Conservation (phyloP, 37 sponge, comb jelly and placozoan species). For the Crambe crambe region DNA sequence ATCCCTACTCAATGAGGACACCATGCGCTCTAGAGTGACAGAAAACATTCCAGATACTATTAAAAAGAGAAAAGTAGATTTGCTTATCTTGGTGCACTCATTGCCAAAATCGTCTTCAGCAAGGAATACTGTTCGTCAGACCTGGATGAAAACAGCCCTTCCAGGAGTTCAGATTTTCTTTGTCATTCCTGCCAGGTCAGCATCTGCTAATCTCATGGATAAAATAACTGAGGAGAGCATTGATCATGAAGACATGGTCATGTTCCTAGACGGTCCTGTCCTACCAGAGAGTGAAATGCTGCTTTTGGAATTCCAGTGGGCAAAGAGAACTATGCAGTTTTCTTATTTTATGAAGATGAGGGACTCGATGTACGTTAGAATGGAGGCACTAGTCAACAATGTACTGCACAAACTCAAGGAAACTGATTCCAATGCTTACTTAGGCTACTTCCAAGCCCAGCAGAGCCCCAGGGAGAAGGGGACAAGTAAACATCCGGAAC, state of each 20-base stretch:
- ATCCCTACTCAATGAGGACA: neutral
- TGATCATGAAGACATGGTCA: constrained; percentile 15
- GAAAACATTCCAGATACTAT: neutral
- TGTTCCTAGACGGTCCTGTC: constrained; percentile 6
- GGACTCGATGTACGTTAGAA: constrained; percentile 18
- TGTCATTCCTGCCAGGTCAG: neutral
- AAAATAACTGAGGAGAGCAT: constrained; percentile 7
- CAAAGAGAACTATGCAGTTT: neutral
- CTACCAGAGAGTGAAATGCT: constrained; percentile 28
- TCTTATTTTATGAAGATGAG: constrained; percentile 21
- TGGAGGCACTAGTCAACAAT: neutral
- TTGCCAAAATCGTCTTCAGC: neutral
- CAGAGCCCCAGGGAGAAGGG: neutral
- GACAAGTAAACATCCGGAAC: constrained; percentile 9
- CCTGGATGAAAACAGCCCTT: constrained; percentile 13
- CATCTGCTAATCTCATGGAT: neutral
- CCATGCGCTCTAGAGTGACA: neutral
- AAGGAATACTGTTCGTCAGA: constrained; percentile 1
- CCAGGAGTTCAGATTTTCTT: neutral
- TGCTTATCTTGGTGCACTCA: constrained; percentile 18
- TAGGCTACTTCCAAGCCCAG: constrained; percentile 55
- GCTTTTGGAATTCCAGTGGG: constrained; percentile 26
- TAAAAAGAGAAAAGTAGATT: neutral
- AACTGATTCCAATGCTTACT: constrained; percentile 14
- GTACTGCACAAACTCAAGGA: neutral